phyloP scores from a whole-genome alignment of 2,797 vertebrate genomes.

The Myripristis jacobus region DNA sequence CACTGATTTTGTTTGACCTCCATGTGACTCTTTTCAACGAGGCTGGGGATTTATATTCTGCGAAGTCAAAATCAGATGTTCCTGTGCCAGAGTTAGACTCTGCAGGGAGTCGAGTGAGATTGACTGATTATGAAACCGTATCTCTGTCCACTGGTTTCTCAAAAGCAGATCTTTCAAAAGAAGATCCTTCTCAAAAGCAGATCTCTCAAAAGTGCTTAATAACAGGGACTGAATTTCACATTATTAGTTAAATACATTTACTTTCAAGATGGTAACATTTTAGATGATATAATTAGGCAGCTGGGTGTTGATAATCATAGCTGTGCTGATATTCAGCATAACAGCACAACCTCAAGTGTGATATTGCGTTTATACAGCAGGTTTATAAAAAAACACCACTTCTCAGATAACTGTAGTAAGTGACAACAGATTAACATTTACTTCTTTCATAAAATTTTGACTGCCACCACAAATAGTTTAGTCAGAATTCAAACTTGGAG shows the following conservation, averaged over 20 bases:
- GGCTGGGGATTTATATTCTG: constrained; percentile 2
- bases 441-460: too few relatives aligned
- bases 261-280: background rate
- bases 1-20: background rate
- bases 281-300: background rate
- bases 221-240: background rate
- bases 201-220: background rate
- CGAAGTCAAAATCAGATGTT: background rate
- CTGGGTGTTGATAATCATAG: too few relatives aligned
- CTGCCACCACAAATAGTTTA: too few relatives aligned
- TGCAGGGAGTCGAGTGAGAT: background rate
- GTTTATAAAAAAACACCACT: too few relatives aligned
- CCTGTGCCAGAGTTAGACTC: background rate
- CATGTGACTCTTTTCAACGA: background rate
- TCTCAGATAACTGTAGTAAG: too few relatives aligned
- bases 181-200: background rate
- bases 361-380: too few relatives aligned
- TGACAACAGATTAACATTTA: too few relatives aligned
- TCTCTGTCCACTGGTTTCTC: background rate
- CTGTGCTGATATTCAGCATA: too few relatives aligned
- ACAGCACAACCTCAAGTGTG: too few relatives aligned
- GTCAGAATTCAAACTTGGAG: too few relatives aligned
- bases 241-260: background rate
- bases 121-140: background rate
- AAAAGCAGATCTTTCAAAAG: too few relatives aligned